A percentile compares a stretch with the other conserved stretches of the same genome.
These are phyloP conservation scores for Dendrocopos noguchii DNA, from an alignment of 2,113 vertebrate species.

Conservation along the genomic window DNA sequence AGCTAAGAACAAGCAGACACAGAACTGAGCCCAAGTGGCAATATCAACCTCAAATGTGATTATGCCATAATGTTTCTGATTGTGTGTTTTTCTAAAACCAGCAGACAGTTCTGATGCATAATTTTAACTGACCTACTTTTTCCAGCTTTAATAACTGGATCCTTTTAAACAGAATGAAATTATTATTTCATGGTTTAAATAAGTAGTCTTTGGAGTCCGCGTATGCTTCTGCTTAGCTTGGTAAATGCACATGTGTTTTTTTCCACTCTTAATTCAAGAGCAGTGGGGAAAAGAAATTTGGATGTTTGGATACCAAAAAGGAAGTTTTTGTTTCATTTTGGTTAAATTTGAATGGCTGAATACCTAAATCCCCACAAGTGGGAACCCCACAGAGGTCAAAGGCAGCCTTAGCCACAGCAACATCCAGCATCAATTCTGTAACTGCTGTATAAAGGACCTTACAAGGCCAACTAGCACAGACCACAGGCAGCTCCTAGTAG, in stretches of 20 bases:
- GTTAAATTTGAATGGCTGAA: background rate
- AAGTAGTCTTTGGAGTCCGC: background rate
- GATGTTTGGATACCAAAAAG: background rate
- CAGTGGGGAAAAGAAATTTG: background rate
- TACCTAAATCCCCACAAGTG: background rate
- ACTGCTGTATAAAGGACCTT: background rate
- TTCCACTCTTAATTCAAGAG: background rate
- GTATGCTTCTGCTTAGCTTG: background rate
- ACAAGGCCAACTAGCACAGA: background rate
- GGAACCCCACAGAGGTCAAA: background rate
- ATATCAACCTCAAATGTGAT: background rate
- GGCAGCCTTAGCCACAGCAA: background rate
- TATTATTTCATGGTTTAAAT: background rate
- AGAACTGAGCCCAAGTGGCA: background rate
- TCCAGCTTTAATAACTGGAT: background rate
- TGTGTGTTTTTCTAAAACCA: background rate
- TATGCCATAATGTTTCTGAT: background rate
- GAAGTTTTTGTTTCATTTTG: background rate
- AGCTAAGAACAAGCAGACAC: background rate
- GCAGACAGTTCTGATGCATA: background rate
- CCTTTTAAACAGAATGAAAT: constrained; percentile 6
- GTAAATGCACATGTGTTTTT: background rate
- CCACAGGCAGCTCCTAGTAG: background rate
- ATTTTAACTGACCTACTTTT: background rate
- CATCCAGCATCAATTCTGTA: background rate